Evolutionary conservation across 2,113 vertebrate species (phyloP).

Genomic region (Zosterops pallidus): DNA sequence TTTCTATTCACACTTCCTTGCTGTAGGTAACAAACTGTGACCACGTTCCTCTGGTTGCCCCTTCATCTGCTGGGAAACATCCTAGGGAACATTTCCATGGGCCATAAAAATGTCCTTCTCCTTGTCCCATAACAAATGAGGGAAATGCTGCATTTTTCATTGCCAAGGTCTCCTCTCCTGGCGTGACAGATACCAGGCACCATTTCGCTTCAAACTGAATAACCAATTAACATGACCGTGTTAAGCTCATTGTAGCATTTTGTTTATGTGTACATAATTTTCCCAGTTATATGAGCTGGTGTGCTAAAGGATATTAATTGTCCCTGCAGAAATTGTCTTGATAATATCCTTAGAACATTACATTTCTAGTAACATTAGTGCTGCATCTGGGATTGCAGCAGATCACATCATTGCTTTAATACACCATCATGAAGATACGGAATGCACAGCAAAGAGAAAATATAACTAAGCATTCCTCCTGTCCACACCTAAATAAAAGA

Average conservation of each 20-base stretch:
- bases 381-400: background rate
- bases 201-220: background rate
- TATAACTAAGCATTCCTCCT: background rate
- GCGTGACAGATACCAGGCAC: background rate
- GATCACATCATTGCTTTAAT: background rate
- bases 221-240: accelerated
- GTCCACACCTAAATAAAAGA: background rate
- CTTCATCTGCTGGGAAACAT: background rate
- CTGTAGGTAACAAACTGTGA: background rate
- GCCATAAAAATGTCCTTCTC: background rate
- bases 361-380: background rate
- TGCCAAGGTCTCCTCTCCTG: background rate
- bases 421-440: background rate
- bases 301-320: background rate
- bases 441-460: background rate
- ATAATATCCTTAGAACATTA: background rate
- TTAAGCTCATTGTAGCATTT: background rate
- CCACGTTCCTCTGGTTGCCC: background rate
- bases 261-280: background rate
- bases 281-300: background rate
- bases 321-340: background rate
- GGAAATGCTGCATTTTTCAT: background rate
- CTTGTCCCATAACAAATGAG: background rate
- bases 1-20: background rate
- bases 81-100: background rate